Percentiles rank a stretch among this genome's conserved stretches.
phyloP scores from a whole-genome alignment of 2,888 invertebrate genomes.

The Noctua pronuba region DNA sequence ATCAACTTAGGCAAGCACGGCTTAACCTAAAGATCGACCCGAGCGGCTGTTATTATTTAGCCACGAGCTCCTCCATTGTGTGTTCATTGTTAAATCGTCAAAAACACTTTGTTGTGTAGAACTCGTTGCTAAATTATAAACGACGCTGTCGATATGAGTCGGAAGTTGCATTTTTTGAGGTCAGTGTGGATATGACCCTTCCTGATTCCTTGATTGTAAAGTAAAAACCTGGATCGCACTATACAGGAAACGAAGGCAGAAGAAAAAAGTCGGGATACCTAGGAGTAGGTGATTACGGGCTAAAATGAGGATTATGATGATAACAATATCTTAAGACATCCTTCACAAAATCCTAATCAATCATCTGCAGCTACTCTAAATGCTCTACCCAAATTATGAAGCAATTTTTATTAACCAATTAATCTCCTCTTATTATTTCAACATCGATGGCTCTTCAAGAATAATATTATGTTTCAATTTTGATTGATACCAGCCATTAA shows the following conservation, averaged over 20 bases:
- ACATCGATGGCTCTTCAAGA: slow-evolving; percentile 31
- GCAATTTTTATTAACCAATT: slow-evolving; percentile 54
- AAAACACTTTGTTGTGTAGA: too few relatives aligned
- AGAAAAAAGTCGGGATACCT: not conserved
- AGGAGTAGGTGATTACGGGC: not conserved
- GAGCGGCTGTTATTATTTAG: too few relatives aligned
- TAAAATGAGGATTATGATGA: not conserved
- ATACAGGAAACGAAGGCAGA: not conserved
- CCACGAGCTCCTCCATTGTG: too few relatives aligned
- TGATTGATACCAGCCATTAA: slow-evolving; percentile 50
- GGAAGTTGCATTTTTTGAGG: not conserved
- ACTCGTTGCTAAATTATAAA: not conserved
- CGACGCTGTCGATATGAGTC: not conserved
- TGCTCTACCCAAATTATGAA: slow-evolving; percentile 31
- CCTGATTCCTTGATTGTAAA: not conserved
- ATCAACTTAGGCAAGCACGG: too few relatives aligned
- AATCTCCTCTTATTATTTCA: slow-evolving; percentile 51
- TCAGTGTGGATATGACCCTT: not conserved
- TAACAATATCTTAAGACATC: not conserved
- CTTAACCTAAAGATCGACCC: too few relatives aligned
- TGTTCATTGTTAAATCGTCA: not conserved
- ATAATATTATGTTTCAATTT: slow-evolving; percentile 60
- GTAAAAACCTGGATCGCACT: not conserved
- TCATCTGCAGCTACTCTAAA: not conserved
- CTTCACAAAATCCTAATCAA: not conserved